Percentiles rank a stretch among this genome's conserved stretches.
Evolutionary conservation across 2,797 vertebrate species (phyloP).

Genomic region (Coregonus suidteri): DNA sequence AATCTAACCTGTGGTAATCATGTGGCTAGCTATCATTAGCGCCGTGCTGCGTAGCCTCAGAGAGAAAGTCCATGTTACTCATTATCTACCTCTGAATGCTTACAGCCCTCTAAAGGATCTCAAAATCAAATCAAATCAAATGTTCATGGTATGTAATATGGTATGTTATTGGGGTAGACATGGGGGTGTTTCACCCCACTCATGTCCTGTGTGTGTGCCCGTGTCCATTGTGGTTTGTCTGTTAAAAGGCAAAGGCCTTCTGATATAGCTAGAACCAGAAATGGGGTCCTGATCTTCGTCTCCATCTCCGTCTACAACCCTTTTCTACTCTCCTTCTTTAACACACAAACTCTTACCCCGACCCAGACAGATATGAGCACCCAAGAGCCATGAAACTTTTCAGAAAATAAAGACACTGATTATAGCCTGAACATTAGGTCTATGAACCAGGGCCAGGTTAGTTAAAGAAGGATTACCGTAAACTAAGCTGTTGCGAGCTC

Average conservation of each 20-base stretch:
- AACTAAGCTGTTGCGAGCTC: conserved; percentile 12
- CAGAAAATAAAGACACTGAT: neutral
- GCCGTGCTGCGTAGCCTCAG: neutral
- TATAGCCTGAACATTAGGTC: neutral
- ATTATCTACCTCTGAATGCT: conserved; percentile 24
- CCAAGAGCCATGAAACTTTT: too few species aligned
- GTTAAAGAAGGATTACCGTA: conserved; percentile 5
- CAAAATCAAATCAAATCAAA: too few species aligned
- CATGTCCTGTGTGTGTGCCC: too few species aligned
- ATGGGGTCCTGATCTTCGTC: neutral
- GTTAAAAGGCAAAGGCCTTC: neutral
- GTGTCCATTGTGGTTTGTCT: neutral
- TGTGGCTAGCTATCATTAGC: conserved; percentile 9
- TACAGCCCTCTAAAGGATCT: neutral
- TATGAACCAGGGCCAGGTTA: conserved; percentile 25
- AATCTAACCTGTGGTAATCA: neutral
- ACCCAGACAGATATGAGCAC: neutral
- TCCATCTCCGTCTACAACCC: neutral
- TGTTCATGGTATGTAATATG: conserved; percentile 39
- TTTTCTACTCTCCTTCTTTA: neutral
- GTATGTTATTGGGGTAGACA: conserved; percentile 77
- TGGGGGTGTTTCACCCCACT: conserved; percentile 33
- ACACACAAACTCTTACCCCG: neutral
- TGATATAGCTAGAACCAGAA: neutral
- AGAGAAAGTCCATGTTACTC: conserved; percentile 31